A percentile compares a stretch with the other conserved stretches of the same genome.
These are phyloP conservation scores for Entosphenus tridentatus DNA, from an alignment of 2,113 vertebrate species.

Conservation along the genomic window DNA sequence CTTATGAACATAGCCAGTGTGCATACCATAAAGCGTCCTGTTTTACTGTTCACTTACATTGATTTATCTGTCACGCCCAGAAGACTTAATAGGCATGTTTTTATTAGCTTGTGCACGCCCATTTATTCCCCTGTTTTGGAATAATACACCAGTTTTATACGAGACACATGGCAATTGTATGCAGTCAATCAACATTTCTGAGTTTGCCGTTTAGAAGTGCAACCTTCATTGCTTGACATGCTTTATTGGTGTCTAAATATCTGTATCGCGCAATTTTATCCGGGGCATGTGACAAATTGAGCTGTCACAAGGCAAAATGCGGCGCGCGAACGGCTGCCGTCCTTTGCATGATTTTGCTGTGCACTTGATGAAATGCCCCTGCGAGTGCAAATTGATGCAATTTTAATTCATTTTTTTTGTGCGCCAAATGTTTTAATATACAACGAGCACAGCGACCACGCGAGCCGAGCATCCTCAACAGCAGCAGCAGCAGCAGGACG, in stretches of 20 bases:
- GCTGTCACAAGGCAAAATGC: not conserved
- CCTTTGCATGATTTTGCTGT: no score
- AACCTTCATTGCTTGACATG: slow-evolving; percentile 3
- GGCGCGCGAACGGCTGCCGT: no score
- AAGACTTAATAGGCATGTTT: slow-evolving; percentile 1
- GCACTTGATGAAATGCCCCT: no score
- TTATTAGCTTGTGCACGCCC: slow-evolving; percentile 1
- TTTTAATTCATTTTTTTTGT: no score
- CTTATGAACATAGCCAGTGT: not conserved
- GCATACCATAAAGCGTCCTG: slow-evolving; percentile 2
- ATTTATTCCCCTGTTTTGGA: not conserved
- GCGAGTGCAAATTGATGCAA: no score
- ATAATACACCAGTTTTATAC: slow-evolving; percentile 1
- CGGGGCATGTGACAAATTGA: slow-evolving; percentile 1
- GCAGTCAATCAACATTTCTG: slow-evolving; percentile 1
- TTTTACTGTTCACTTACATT: slow-evolving; percentile 4
- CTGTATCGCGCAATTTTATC: slow-evolving; percentile 4
- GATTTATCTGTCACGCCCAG: slow-evolving; percentile 4
- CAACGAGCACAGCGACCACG: no score
- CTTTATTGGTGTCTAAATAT: slow-evolving; percentile 6
- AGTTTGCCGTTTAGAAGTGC: slow-evolving; percentile 3
- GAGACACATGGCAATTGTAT: not conserved
- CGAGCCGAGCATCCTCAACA: no score
- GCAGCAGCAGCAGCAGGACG: no score
- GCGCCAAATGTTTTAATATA: no score